Conservation (phyloP, 2,797 vertebrate species). For the Pangasius krempfi region DNA sequence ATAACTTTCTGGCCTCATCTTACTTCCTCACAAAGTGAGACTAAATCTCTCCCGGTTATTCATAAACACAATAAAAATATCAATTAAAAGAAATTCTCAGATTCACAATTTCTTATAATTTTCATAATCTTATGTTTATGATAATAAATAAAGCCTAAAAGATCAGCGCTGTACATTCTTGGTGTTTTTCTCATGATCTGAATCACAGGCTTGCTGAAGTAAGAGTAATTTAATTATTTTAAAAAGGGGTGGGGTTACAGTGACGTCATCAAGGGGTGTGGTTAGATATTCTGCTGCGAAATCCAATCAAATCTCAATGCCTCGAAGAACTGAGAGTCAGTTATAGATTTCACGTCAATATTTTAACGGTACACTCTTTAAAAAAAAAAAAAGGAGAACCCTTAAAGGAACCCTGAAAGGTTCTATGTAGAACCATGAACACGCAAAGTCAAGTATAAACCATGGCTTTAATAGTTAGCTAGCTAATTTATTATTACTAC, state of each 20-base stretch:
- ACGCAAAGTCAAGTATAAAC: background rate
- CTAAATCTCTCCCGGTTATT: background rate
- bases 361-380: too few relatives aligned
- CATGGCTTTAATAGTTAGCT: background rate
- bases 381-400: too few relatives aligned
- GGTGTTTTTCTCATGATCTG: too few relatives aligned
- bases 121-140: background rate
- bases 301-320: background rate
- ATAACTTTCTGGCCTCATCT: background rate
- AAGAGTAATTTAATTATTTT: too few relatives aligned
- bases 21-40: background rate
- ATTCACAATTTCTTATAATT: background rate
- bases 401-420: too few relatives aligned
- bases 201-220: too few relatives aligned
- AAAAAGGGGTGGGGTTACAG: background rate
- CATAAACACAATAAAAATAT: background rate
- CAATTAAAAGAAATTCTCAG: background rate
- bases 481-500: background rate
- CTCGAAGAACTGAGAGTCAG: background rate
- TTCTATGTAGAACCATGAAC: too few relatives aligned
- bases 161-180: too few relatives aligned
- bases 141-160: background rate
- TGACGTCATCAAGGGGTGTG: background rate
- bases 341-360: too few relatives aligned
- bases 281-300: background rate